These are phyloP conservation scores for Bursaphelenchus okinawaensis DNA, from an alignment of 2,888 invertebrate genomes.

Conservation along the genomic window DNA sequence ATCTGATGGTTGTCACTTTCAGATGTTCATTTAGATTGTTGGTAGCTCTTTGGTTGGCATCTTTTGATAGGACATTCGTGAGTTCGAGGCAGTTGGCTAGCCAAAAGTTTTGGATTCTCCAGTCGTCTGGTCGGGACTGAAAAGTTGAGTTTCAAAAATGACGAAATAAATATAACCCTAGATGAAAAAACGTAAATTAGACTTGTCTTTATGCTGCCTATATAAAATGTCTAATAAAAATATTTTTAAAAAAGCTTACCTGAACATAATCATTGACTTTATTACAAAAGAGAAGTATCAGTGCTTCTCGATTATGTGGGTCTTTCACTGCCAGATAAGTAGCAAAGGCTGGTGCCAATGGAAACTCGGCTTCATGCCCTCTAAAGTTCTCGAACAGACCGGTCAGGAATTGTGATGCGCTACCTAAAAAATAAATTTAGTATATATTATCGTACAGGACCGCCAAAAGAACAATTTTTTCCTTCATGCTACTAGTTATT, in stretches of 20 bases:
- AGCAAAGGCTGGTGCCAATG: conserved; percentile 92
- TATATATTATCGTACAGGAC: too few species aligned
- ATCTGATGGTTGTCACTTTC: neutral
- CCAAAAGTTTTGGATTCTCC: conserved; percentile 70
- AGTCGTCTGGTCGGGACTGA: neutral
- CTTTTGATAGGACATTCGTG: neutral
- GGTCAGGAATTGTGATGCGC: conserved; percentile 83
- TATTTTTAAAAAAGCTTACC: neutral
- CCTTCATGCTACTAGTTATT: too few species aligned
- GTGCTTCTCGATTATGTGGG: neutral
- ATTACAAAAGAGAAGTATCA: neutral
- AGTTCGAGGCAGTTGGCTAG: conserved; percentile 95
- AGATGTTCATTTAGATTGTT: neutral
- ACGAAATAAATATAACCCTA: too few species aligned
- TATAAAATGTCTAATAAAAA: too few species aligned
- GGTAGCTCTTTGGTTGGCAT: neutral
- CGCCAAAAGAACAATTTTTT: too few species aligned
- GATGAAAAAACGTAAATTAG: too few species aligned
- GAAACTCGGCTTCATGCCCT: conserved; percentile 67
- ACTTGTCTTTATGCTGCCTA: too few species aligned
- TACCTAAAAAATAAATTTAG: conserved; percentile 45
- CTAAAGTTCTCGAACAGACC: conserved; percentile 76
- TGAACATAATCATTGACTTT: neutral
- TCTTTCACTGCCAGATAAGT: neutral
- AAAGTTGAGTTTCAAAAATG: too few species aligned